Conservation (phyloP, 2,113 vertebrate genomes). For the Corythornis cristatus region DNA sequence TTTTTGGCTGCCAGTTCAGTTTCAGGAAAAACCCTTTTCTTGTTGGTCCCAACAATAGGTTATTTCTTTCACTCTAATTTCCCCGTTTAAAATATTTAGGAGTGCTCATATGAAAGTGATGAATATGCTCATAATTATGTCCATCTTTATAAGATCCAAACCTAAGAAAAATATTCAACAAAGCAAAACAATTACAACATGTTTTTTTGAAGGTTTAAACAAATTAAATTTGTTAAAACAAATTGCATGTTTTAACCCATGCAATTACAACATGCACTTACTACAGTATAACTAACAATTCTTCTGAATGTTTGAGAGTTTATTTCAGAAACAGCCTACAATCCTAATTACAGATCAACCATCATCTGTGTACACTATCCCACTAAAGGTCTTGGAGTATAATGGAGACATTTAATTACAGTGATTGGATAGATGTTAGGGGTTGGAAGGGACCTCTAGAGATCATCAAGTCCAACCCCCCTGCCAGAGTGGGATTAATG, state of each 20-base stretch:
- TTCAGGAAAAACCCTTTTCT: conserved; percentile 9
- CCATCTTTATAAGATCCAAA: conserved; percentile 81
- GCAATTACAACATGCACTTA: background rate
- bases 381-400: background rate
- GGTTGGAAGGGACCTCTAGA: too few species aligned
- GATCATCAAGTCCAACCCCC: too few species aligned
- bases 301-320: background rate
- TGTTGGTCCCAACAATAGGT: background rate
- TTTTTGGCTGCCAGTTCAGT: background rate
- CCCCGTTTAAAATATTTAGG: conserved; percentile 76
- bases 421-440: background rate
- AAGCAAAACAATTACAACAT: conserved; percentile 1
- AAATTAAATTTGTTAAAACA: too few species aligned
- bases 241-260: background rate
- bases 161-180: conserved; percentile 61
- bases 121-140: conserved; percentile 72
- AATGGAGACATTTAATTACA: background rate
- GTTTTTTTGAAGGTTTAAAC: background rate
- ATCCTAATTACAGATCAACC: background rate
- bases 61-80: conserved; percentile 33
- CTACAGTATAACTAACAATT: background rate
- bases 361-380: background rate
- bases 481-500: background rate
- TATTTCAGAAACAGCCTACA: background rate
- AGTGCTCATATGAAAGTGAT: conserved; percentile 80